phyloP scores from a whole-genome alignment of 2,113 vertebrate genomes.

The Megaleporinus macrocephalus region DNA sequence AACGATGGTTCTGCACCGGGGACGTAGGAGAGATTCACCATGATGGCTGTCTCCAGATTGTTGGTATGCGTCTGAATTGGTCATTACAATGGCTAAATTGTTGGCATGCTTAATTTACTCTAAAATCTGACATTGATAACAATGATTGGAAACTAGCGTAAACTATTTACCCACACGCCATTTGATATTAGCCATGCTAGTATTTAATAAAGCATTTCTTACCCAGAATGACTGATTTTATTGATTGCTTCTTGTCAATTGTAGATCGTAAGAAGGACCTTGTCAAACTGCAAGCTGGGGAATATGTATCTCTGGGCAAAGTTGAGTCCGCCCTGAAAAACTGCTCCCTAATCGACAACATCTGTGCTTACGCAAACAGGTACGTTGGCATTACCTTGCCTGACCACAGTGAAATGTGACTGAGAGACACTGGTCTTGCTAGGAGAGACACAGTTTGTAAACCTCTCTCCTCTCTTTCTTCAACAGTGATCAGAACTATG shows the following conservation, averaged over 20 bases:
- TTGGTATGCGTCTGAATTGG: slow-evolving; percentile 71
- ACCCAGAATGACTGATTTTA: not conserved
- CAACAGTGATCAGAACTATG: slow-evolving; percentile 92
- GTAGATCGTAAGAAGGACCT: slow-evolving; percentile 97
- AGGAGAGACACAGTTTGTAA: not conserved
- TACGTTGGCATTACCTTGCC: slow-evolving; percentile 60
- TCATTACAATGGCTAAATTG: not conserved
- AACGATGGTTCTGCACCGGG: slow-evolving; percentile 97
- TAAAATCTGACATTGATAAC: not conserved
- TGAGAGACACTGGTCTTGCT: not conserved
- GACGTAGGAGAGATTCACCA: slow-evolving; percentile 93
- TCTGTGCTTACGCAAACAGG: slow-evolving; percentile 98
- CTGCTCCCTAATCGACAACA: slow-evolving; percentile 93
- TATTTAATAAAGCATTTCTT: too few species aligned
- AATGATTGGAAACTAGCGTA: not conserved
- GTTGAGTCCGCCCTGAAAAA: slow-evolving; percentile 95
- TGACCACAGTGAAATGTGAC: not conserved
- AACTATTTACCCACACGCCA: too few species aligned
- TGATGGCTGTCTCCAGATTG: slow-evolving; percentile 96
- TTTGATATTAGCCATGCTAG: not conserved
- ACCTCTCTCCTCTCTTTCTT: not conserved
- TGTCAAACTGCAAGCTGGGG: slow-evolving; percentile 96
- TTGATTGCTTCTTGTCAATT: not conserved
- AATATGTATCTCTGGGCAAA: slow-evolving; percentile 97
- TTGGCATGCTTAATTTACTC: too few species aligned